Conservation (phyloP, 2,113 vertebrate genomes). For the Aphyosemion australe region DNA sequence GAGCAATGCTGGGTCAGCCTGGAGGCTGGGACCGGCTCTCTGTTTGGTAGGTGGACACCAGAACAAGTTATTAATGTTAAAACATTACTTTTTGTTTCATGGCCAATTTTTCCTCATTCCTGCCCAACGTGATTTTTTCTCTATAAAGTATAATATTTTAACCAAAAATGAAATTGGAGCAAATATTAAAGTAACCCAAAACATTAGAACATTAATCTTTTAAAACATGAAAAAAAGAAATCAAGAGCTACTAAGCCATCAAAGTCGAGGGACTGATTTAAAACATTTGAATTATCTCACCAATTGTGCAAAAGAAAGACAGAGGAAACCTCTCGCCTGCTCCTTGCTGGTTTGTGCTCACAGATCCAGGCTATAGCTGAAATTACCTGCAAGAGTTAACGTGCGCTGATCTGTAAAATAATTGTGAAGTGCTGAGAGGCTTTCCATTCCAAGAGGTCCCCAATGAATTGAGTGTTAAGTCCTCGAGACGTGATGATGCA, state of each 20-base stretch:
- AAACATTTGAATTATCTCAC: constrained; percentile 26
- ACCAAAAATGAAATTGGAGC: too few relatives aligned
- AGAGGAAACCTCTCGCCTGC: not conserved
- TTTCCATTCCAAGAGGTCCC: constrained; percentile 68
- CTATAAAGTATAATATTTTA: too few relatives aligned
- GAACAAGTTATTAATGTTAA: constrained; percentile 21
- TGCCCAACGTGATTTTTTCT: constrained; percentile 38
- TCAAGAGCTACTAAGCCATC: constrained; percentile 8
- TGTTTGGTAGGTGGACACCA: constrained; percentile 81
- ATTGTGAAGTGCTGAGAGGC: constrained; percentile 70
- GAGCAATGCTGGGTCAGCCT: constrained; percentile 72
- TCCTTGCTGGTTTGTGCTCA: constrained; percentile 42
- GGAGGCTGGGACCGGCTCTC: constrained; percentile 70
- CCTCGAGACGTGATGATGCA: constrained; percentile 56
- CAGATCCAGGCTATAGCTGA: constrained; percentile 22
- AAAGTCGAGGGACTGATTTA: constrained; percentile 18
- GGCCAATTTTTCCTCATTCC: constrained; percentile 33
- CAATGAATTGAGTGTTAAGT: constrained; percentile 68
- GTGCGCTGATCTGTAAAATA: constrained; percentile 71
- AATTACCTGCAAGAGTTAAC: constrained; percentile 74
- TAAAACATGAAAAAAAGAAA: not conserved
- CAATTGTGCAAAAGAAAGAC: not conserved
- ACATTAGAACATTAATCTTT: too few relatives aligned
- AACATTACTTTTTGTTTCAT: constrained; percentile 22
- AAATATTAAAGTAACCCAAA: too few relatives aligned